Evolutionary conservation across 1,140 invertebrate genomes (phyloP), one percentile per base, ranked within the genome.

Genomic region (Eriosoma lanigerum): DNA sequence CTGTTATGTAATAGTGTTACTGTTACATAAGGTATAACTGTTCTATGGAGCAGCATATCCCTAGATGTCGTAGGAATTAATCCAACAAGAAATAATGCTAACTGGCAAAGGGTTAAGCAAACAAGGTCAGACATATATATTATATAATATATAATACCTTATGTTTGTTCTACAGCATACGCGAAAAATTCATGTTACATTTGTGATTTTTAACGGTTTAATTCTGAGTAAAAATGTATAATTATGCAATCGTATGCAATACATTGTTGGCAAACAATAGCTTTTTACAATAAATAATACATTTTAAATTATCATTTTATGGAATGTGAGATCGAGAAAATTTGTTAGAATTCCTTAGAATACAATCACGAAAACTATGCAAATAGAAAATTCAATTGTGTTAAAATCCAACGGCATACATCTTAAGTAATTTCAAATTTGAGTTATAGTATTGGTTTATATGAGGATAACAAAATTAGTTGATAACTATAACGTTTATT

Each of bases 291-390:
- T 17, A 70, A 48, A 48, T 26, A 70, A 48, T 48, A 48, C 17
- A 50, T 72, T 52, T n/a, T 72, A 72, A 72, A 26, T 72, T 24
- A 52, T 72, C 2, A 2, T n/a, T 24, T 52, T 24, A 17, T n/a
- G 68, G 68, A 72, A 72, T 52, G 46, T 3, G 24, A 50, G 24
- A 68, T 21, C 12, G 15, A 24, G 13, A 52, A 50, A 46, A 52
- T 72, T 8, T 72, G 17, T 72, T 29, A 32, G 48, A 32, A 72
- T 72, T 72, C 68, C 68, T 52, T n/a, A 19, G 17, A 29, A 52
- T 52, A 52, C 68, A 72, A 72, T 72, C 68, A 72, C 17, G 68
- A 17, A 52, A 72, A 72, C 68, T 52, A 72, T 72, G 68, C 15
- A 52, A 52, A 24, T 68, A 52, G 68, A 72, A 72, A 72, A 72